Evolutionary conservation across 1,140 invertebrate genomes (phyloP).

Genomic region (Anastatus disparis): DNA sequence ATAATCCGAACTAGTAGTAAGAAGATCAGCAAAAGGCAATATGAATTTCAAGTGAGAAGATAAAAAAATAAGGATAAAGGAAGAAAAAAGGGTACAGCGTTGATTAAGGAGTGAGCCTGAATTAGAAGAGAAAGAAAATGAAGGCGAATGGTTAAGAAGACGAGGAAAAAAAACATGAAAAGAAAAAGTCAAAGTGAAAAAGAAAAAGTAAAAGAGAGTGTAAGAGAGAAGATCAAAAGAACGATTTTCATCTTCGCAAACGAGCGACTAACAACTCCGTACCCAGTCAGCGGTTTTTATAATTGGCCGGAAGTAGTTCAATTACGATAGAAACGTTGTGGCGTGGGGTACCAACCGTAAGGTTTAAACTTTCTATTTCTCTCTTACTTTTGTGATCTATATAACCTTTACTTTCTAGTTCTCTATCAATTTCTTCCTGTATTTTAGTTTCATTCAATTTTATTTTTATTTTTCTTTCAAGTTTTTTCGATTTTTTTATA

Average conservation of each 20-base stretch:
- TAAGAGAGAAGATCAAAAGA: conserved; percentile 1
- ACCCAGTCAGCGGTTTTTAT: conserved; percentile 56
- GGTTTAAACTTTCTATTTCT: too few relatives aligned
- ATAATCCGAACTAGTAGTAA: background rate
- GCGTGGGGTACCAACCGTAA: background rate
- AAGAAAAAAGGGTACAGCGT: background rate
- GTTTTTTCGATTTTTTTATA: too few relatives aligned
- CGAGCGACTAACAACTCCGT: conserved; percentile 45
- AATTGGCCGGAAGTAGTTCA: conserved; percentile 58
- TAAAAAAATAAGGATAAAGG: conserved; percentile 1
- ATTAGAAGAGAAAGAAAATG: conserved; percentile 55
- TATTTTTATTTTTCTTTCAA: too few relatives aligned
- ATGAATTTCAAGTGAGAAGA: conserved; percentile 17
- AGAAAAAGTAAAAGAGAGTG: too few relatives aligned
- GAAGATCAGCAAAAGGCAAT: background rate
- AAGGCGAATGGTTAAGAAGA: conserved; percentile 42
- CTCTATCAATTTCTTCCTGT: too few relatives aligned
- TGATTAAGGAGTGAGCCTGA: conserved; percentile 41
- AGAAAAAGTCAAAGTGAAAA: background rate
- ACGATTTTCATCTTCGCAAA: conserved; percentile 38
- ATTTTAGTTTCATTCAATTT: too few relatives aligned
- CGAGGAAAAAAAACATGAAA: background rate
- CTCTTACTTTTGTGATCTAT: too few relatives aligned
- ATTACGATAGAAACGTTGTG: conserved; percentile 43
- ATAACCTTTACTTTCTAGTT: too few relatives aligned